phyloP scores from a whole-genome alignment of 2,113 vertebrate genomes.

The Rhea pennata region DNA sequence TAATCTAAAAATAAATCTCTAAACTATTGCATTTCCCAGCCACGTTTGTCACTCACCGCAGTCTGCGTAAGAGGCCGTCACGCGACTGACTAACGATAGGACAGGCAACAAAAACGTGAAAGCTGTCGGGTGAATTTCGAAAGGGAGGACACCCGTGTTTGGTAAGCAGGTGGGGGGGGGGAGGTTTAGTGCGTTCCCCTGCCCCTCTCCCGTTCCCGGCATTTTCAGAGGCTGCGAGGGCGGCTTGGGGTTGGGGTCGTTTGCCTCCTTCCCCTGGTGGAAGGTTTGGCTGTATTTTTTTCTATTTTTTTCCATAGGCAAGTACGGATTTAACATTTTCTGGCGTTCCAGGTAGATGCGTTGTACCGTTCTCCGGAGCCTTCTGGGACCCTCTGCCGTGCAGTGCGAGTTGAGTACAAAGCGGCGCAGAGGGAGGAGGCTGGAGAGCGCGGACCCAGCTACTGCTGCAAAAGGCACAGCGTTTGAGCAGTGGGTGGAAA shows the following conservation, averaged over 20 bases:
- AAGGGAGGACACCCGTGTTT: not conserved
- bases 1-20: not conserved
- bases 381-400: accelerated
- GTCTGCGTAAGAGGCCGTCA: not conserved
- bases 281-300: not conserved
- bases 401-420: not conserved
- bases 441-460: not conserved
- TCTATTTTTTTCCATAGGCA: not conserved
- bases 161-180: not conserved
- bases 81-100: not conserved
- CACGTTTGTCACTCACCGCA: not conserved
- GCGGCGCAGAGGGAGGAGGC: not conserved
- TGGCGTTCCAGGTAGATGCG: not conserved
- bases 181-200: not conserved
- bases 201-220: not conserved
- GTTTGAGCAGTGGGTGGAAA: not conserved
- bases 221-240: not conserved
- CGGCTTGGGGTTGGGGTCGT: not conserved
- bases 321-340: not conserved
- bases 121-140: not conserved
- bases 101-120: not conserved
- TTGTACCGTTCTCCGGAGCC: not conserved
- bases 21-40: not conserved
- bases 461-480: not conserved
- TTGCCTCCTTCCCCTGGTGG: not conserved